Conservation (phyloP, 2,888 invertebrate species). For the Taenaris catops region DNA sequence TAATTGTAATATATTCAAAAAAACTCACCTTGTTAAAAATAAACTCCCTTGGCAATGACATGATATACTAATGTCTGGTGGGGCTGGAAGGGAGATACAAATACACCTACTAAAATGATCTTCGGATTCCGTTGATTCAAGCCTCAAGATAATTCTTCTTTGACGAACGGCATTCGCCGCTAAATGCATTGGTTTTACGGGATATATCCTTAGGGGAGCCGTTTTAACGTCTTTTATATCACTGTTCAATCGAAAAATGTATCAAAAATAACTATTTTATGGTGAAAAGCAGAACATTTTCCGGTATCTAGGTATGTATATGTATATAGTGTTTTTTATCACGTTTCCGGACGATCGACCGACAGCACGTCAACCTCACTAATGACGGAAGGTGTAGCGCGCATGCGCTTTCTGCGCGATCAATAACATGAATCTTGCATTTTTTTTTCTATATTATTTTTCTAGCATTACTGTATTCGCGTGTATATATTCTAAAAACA, state of each 20-base stretch:
- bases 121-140: constrained; percentile 66
- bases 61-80: constrained; percentile 48
- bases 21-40: constrained; percentile 76
- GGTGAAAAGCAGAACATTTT: constrained; percentile 21
- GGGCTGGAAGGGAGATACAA: constrained; percentile 43
- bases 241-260: constrained; percentile 26
- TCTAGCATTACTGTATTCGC: too few relatives aligned
- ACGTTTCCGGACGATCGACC: constrained; percentile 9
- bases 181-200: constrained; percentile 58
- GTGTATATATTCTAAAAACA: too few relatives aligned
- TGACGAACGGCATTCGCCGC: constrained; percentile 53
- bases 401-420: constrained; percentile 17
- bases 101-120: constrained; percentile 49
- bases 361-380: constrained; percentile 5
- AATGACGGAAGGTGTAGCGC: constrained; percentile 17
- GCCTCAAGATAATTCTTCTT: constrained; percentile 34
- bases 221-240: constrained; percentile 46
- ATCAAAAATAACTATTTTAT: constrained; percentile 23
- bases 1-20: too few relatives aligned
- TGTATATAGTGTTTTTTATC: constrained; percentile 9
- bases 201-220: constrained; percentile 39
- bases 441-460: too few relatives aligned
- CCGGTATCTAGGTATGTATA: constrained; percentile 1
- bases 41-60: constrained; percentile 82
- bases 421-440: constrained; percentile 8